Conservation (phyloP, 2,113 vertebrate species). For the Tragelaphus imberbis region DNA sequence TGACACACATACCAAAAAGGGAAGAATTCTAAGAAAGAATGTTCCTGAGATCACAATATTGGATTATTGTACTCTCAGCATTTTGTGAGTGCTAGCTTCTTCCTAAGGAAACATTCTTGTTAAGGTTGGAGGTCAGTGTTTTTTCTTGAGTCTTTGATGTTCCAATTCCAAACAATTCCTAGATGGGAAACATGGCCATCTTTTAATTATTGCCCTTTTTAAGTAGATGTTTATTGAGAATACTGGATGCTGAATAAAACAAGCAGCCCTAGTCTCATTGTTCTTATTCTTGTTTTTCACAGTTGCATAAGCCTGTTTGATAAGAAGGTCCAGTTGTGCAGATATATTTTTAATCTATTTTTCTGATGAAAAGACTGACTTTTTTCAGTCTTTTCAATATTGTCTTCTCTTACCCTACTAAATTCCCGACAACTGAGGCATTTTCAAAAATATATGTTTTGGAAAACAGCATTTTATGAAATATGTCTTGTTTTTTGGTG, state of each 20-base stretch:
- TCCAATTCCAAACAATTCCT: slow-evolving; percentile 25
- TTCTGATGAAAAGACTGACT: not conserved
- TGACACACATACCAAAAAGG: slow-evolving; percentile 41
- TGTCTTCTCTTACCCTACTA: not conserved
- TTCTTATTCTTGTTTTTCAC: not conserved
- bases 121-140: slow-evolving; percentile 11
- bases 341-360: not conserved
- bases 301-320: not conserved
- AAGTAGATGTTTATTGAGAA: slow-evolving; percentile 7
- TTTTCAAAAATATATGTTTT: not conserved
- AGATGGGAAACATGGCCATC: not conserved
- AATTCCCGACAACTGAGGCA: not conserved
- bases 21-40: slow-evolving; percentile 43
- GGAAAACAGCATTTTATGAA: not conserved
- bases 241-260: not conserved
- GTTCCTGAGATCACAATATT: not conserved
- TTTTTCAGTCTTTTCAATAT: not conserved
- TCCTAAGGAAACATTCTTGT: slow-evolving; percentile 11
- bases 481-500: not conserved
- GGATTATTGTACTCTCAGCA: not conserved
- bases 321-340: not conserved
- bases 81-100: slow-evolving; percentile 6
- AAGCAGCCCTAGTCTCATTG: not conserved
- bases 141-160: not conserved
- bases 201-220: slow-evolving; percentile 25